Conservation (phyloP, 1,140 invertebrate species). For the Drosophila arawakana region DNA sequence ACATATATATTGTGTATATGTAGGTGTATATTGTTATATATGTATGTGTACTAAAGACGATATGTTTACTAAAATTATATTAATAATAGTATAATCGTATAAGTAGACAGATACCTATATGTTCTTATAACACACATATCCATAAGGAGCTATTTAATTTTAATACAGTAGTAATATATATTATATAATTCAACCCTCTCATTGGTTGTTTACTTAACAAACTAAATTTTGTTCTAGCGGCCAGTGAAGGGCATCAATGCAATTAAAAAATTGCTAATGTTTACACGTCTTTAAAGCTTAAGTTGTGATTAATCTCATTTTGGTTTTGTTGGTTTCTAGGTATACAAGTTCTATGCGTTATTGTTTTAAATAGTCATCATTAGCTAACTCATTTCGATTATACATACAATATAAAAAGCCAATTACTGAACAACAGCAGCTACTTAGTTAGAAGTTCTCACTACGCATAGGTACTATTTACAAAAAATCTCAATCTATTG, state of each 20-base stretch:
- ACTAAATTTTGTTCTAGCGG: conserved; percentile 73
- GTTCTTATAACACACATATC: conserved; percentile 34
- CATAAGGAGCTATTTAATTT: conserved; percentile 42
- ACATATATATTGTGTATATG: conserved; percentile 11
- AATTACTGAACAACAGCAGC: conserved; percentile 74
- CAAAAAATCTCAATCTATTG: conserved; percentile 14
- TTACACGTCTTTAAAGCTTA: conserved; percentile 70
- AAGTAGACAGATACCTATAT: conserved; percentile 34
- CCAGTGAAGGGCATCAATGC: conserved; percentile 75
- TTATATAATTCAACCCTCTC: conserved; percentile 5
- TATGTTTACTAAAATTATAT: conserved; percentile 70
- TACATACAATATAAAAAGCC: conserved; percentile 74
- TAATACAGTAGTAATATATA: conserved; percentile 23
- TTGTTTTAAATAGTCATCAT: conserved; percentile 57
- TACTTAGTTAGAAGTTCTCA: conserved; percentile 54
- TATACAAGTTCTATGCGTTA: conserved; percentile 38
- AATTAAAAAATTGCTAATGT: conserved; percentile 32
- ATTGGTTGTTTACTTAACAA: conserved; percentile 37
- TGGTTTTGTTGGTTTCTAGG: conserved; percentile 23
- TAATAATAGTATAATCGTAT: conserved; percentile 46
- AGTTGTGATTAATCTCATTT: conserved; percentile 23
- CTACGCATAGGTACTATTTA: conserved; percentile 52
- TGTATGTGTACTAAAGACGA: conserved; percentile 59
- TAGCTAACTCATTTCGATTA: conserved; percentile 55
- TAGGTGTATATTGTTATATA: conserved; percentile 40